phyloP scores from a whole-genome alignment of 2,797 vertebrate genomes.

The Emys orbicularis region DNA sequence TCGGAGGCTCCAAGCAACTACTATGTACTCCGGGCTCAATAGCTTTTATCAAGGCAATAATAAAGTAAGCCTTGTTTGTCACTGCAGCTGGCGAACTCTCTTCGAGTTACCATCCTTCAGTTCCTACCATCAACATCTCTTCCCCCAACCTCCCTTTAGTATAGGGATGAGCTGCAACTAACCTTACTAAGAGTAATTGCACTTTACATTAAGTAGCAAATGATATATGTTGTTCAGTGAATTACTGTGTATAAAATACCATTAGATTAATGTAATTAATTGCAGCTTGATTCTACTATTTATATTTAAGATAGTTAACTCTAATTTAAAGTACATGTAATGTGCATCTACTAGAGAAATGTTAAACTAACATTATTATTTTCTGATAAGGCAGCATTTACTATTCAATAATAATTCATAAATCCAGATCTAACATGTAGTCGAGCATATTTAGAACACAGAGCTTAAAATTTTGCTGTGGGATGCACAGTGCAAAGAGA shows the following conservation, averaged over 20 bases:
- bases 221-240: slow-evolving; percentile 15
- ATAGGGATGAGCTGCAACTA: slow-evolving; percentile 34
- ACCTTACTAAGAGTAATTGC: slow-evolving; percentile 51
- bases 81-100: slow-evolving; percentile 81
- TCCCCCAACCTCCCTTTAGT: slow-evolving; percentile 52
- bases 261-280: background rate
- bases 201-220: slow-evolving; percentile 19
- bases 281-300: background rate
- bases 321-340: background rate
- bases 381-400: background rate
- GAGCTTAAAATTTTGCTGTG: background rate
- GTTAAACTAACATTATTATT: background rate
- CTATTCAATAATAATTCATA: background rate
- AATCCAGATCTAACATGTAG: background rate
- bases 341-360: background rate
- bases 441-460: background rate
- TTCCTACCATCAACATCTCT: slow-evolving; percentile 74
- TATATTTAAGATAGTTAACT: background rate
- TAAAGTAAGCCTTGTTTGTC: slow-evolving; percentile 85
- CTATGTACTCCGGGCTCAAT: slow-evolving; percentile 80
- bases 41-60: slow-evolving; percentile 84
- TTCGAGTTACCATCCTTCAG: slow-evolving; percentile 74
- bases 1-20: slow-evolving; percentile 75
- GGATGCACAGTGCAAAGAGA: background rate
- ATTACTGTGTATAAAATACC: background rate